A percentile compares a stretch with the other conserved stretches of the same genome.
Evolutionary conservation across 2,888 invertebrate species (phyloP).

Genomic region (Drosophila prolongata): DNA sequence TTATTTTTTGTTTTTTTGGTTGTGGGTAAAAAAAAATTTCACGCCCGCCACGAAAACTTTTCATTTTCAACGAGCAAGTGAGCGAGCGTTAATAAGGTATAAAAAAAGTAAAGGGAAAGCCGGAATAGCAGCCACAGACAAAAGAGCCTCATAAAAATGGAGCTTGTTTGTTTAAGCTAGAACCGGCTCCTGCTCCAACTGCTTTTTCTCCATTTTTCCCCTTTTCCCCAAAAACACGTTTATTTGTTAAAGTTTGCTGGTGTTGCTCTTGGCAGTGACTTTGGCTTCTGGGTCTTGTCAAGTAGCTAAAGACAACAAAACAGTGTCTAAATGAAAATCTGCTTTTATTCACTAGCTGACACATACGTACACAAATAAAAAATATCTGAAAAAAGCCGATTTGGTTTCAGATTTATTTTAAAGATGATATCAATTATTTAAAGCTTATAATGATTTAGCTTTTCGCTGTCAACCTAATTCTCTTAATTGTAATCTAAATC

Average conservation of each 20-base stretch:
- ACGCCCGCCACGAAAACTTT: conserved; percentile 64
- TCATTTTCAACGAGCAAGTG: conserved; percentile 42
- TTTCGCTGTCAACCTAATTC: too few relatives aligned
- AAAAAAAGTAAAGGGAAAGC: conserved; percentile 19
- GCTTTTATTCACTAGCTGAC: conserved; percentile 14
- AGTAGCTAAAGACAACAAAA: conserved; percentile 53
- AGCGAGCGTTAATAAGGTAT: conserved; percentile 72
- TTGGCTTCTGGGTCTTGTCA: conserved; percentile 40
- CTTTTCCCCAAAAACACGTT: conserved; percentile 41
- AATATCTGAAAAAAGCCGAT: neutral
- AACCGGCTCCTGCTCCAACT: conserved; percentile 35
- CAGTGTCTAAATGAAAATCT: conserved; percentile 59
- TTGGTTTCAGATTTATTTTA: too few relatives aligned
- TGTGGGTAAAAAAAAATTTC: conserved; percentile 48
- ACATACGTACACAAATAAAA: conserved; percentile 17
- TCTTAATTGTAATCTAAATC: too few relatives aligned
- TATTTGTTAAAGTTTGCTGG: conserved; percentile 45
- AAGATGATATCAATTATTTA: neutral
- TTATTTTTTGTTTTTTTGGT: conserved; percentile 4
- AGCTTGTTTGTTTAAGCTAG: conserved; percentile 65
- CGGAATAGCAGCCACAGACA: conserved; percentile 36
- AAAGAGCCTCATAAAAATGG: conserved; percentile 63
- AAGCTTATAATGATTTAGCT: neutral
- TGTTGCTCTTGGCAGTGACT: conserved; percentile 76
- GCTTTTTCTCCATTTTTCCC: conserved; percentile 8